Conservation (phyloP, 2,113 vertebrate species). For the Chaetops frenatus region DNA sequence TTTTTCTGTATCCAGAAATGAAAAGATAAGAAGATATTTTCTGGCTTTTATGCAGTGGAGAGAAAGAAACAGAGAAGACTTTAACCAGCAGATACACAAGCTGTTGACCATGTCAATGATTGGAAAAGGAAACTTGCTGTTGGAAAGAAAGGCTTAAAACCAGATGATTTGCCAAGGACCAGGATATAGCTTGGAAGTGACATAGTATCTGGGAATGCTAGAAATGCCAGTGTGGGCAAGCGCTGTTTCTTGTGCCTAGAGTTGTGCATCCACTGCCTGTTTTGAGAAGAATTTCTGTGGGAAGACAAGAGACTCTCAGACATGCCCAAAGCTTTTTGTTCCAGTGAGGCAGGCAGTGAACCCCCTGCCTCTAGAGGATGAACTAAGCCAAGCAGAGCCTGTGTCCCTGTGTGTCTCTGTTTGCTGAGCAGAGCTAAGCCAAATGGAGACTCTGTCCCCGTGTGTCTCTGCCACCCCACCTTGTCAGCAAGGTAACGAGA, state of each 20-base stretch:
- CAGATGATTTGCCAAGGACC: neutral
- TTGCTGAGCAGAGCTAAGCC: neutral
- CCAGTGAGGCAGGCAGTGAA: neutral
- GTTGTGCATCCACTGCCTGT: neutral
- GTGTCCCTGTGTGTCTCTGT: neutral
- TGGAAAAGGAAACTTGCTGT: neutral
- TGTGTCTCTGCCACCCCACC: accelerated
- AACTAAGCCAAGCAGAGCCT: accelerated
- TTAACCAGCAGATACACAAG: neutral
- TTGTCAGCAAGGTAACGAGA: neutral
- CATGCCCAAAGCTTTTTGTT: neutral
- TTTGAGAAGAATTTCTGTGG: neutral
- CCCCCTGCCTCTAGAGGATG: neutral
- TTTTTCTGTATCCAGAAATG: neutral
- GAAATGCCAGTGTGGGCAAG: neutral
- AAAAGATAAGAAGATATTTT: neutral
- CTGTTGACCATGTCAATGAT: neutral
- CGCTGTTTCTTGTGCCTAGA: accelerated
- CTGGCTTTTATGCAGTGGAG: neutral
- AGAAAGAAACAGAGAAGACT: neutral
- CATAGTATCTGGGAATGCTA: neutral
- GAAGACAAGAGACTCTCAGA: neutral
- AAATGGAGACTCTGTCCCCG: accelerated
- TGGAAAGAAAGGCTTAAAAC: neutral
- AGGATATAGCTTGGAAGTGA: neutral